Conservation (phyloP, 2,888 invertebrate species). For the Fragum sueziense region DNA sequence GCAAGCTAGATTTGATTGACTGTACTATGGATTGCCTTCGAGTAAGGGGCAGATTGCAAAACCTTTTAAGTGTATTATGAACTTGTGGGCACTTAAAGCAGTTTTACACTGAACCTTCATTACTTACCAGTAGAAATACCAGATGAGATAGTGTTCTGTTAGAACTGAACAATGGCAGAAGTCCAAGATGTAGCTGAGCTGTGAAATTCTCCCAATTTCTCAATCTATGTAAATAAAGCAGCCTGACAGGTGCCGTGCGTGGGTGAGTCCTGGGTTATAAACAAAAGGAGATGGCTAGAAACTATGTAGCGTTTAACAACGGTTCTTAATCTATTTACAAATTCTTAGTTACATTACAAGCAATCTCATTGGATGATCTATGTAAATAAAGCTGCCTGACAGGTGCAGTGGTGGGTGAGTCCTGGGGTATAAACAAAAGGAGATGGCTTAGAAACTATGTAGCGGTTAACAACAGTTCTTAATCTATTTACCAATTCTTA, state of each 20-base stretch:
- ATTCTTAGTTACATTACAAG: no score
- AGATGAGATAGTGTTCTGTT: neutral
- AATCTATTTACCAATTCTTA: no score
- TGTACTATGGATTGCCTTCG: neutral
- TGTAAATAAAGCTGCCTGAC: slow-evolving; percentile 18
- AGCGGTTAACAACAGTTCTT: no score
- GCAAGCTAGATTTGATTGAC: neutral
- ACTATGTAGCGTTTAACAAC: no score
- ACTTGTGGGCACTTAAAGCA: no score
- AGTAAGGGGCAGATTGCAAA: no score
- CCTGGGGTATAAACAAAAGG: neutral
- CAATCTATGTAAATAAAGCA: slow-evolving; percentile 15
- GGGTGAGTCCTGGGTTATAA: slow-evolving; percentile 8
- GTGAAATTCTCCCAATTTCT: slow-evolving; percentile 17
- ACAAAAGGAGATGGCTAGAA: neutral
- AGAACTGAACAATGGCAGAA: slow-evolving; percentile 11
- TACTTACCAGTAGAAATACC: neutral
- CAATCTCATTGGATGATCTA: no score
- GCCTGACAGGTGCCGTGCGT: slow-evolving; percentile 18
- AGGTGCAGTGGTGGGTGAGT: slow-evolving; percentile 12
- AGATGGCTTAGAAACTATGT: no score
- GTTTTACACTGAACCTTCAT: no score
- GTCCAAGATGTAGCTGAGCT: slow-evolving; percentile 22
- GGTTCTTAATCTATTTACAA: no score
- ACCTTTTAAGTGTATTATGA: no score